Conservation (phyloP, 2,113 vertebrate species). For the Poecile atricapillus region DNA sequence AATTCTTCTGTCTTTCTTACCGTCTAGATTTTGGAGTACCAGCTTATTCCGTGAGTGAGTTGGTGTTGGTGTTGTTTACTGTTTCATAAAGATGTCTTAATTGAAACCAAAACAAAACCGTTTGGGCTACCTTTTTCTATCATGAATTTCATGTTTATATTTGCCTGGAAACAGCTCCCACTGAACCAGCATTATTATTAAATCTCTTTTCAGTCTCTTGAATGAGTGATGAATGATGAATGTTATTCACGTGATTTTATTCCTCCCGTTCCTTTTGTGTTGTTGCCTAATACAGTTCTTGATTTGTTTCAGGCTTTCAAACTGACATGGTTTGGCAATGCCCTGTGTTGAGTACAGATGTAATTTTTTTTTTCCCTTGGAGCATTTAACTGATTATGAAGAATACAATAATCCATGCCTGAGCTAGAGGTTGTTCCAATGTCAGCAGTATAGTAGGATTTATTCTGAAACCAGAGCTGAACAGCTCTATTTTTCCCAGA, state of each 20-base stretch:
- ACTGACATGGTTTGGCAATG: neutral
- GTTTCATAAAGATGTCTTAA: neutral
- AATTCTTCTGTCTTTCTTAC: neutral
- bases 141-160: neutral
- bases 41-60: neutral
- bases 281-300: neutral
- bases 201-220: neutral
- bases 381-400: neutral
- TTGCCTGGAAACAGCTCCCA: neutral
- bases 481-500: neutral
- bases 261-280: neutral
- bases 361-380: neutral
- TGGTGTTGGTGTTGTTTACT: neutral
- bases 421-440: neutral
- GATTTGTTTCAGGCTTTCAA: neutral
- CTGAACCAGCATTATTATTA: neutral
- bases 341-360: neutral
- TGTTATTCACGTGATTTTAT: neutral
- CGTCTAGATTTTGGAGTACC: neutral
- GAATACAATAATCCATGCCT: neutral
- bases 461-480: neutral
- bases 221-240: neutral
- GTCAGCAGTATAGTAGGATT: neutral
- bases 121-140: neutral
- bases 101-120: neutral